A percentile compares a stretch with the other conserved stretches of the same genome.
Conservation (phyloP, 2,888 invertebrate species). For the Rhogogaster chlorosoma region DNA sequence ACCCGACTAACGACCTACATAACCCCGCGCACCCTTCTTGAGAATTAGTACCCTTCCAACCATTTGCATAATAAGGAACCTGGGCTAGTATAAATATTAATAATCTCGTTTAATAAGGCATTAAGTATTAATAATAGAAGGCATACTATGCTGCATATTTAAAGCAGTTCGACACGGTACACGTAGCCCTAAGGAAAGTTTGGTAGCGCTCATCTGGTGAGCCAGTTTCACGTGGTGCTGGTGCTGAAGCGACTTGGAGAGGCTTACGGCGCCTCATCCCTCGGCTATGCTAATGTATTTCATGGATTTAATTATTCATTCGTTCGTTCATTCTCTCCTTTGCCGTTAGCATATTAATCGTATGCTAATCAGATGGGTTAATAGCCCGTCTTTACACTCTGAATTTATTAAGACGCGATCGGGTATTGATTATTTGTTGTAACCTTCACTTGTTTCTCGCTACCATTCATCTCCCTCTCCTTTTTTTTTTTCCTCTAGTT, state of each 20-base stretch:
- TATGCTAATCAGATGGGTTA: conserved; percentile 68
- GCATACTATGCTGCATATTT: conserved; percentile 28
- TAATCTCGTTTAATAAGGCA: conserved; percentile 62
- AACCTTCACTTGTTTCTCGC: conserved; percentile 45
- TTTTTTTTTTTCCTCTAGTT: background rate
- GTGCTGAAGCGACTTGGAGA: background rate
- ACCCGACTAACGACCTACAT: conserved; percentile 22
- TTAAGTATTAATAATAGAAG: conserved; percentile 60
- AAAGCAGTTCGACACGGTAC: conserved; percentile 32
- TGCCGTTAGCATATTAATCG: conserved; percentile 68
- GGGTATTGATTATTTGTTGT: conserved; percentile 53
- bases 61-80: conserved; percentile 44
- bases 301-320: conserved; percentile 52
- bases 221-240: conserved; percentile 1
- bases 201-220: conserved; percentile 8
- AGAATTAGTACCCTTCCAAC: conserved; percentile 39
- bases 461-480: conserved; percentile 9
- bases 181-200: conserved; percentile 5
- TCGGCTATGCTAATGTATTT: conserved; percentile 46
- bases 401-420: conserved; percentile 54
- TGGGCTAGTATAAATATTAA: conserved; percentile 60
- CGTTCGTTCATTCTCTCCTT: conserved; percentile 55
- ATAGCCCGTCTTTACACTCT: conserved; percentile 57
- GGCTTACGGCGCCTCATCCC: conserved; percentile 38
- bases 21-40: conserved; percentile 25